A percentile compares a stretch with the other conserved stretches of the same genome.
phyloP scores from a whole-genome alignment of 2,888 invertebrate genomes.

The Scrobipalpa atriplicella region DNA sequence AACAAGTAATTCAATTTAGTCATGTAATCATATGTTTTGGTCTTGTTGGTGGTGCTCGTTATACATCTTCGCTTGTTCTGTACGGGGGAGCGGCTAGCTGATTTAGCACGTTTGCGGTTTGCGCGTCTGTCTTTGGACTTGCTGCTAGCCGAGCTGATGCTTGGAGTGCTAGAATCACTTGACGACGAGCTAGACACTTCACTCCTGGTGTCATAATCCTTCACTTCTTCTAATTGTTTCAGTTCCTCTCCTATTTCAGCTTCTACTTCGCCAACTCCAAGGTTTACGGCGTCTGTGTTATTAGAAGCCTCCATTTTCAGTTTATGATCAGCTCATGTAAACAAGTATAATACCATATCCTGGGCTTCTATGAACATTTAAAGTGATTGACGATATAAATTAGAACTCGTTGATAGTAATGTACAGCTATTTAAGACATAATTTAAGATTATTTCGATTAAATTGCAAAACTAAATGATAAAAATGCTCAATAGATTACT shows the following conservation, averaged over 20 bases:
- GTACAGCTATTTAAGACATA: constrained; percentile 24
- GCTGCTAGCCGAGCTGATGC: constrained; percentile 90
- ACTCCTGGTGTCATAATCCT: constrained; percentile 92
- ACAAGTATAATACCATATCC: constrained; percentile 20
- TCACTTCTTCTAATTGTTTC: constrained; percentile 88
- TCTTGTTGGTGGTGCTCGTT: constrained; percentile 59
- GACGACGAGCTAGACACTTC: constrained; percentile 94
- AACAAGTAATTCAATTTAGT: constrained; percentile 97
- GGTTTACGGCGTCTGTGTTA: constrained; percentile 84
- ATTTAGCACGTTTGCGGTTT: constrained; percentile 81
- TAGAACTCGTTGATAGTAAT: not conserved
- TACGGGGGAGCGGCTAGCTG: constrained; percentile 68
- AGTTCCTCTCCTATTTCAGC: constrained; percentile 91
- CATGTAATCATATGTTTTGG: constrained; percentile 91
- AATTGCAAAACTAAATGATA: not conserved
- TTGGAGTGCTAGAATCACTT: constrained; percentile 87
- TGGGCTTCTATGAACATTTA: not conserved
- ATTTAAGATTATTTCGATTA: constrained; percentile 12
- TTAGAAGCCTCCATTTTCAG: constrained; percentile 77
- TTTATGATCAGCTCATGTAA: constrained; percentile 35
- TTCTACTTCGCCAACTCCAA: constrained; percentile 86
- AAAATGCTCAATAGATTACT: not conserved
- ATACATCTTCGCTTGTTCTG: constrained; percentile 67
- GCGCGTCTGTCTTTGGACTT: constrained; percentile 84
- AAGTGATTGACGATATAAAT: constrained; percentile 8